phyloP scores from a whole-genome alignment of 2,888 invertebrate genomes.

The Eustalomyia histrio region DNA sequence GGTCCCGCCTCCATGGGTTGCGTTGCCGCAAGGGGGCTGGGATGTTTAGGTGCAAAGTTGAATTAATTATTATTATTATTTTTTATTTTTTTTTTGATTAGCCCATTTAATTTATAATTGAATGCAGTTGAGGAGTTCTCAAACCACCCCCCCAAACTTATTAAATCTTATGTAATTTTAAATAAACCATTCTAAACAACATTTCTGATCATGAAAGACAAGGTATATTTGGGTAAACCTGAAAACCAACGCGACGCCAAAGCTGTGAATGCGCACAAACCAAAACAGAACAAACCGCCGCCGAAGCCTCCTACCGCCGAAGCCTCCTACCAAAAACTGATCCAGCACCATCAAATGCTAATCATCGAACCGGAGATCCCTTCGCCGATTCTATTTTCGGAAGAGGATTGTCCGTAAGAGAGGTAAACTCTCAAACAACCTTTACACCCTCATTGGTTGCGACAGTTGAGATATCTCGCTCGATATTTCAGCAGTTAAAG shows the following conservation, averaged over 20 bases:
- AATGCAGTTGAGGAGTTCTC: conserved; percentile 10
- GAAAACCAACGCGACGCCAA: not conserved
- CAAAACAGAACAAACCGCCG: too few species aligned
- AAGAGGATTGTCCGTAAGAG: not conserved
- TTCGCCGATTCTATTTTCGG: not conserved
- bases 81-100: too few species aligned
- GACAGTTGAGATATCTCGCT: not conserved
- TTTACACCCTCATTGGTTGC: not conserved
- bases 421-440: not conserved
- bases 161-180: not conserved
- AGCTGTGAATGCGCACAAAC: not conserved
- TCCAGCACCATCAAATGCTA: too few species aligned
- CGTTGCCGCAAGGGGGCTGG: too few species aligned
- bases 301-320: too few species aligned
- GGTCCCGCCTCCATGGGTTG: too few species aligned
- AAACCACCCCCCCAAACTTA: not conserved
- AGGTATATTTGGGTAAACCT: not conserved
- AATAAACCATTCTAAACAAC: not conserved
- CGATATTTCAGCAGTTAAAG: not conserved
- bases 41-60: too few species aligned
- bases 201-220: not conserved
- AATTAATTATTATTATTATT: too few species aligned
- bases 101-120: not conserved
- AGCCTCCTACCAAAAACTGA: too few species aligned
- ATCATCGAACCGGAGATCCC: not conserved